These are phyloP conservation scores for Drosophila cognata DNA, from an alignment of 2,888 invertebrate species.

Conservation along the genomic window DNA sequence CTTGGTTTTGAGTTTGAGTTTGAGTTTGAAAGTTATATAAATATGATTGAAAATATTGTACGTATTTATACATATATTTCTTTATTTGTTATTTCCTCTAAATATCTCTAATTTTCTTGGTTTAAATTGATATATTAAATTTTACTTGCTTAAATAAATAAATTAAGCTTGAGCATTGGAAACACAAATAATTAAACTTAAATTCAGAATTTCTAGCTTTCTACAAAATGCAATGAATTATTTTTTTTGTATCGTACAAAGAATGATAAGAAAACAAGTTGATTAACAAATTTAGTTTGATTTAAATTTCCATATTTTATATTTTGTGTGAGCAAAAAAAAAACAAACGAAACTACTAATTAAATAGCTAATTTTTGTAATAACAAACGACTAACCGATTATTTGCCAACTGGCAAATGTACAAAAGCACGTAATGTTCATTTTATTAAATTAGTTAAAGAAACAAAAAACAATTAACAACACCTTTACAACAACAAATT, in stretches of 20 bases:
- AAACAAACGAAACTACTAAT: conserved; percentile 2
- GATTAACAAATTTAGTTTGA: conserved; percentile 5
- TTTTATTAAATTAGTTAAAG: conserved; percentile 8
- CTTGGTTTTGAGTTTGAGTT: neutral
- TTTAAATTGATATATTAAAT: neutral
- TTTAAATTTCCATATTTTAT: conserved; percentile 7
- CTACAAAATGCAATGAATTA: too few species aligned
- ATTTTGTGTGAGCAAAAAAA: conserved; percentile 14
- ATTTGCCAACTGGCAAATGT: conserved; percentile 55
- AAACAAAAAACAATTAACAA: neutral
- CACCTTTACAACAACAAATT: neutral
- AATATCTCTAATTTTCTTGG: neutral
- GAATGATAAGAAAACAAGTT: neutral
- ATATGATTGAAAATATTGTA: too few species aligned
- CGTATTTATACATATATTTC: too few species aligned
- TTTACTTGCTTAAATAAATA: neutral
- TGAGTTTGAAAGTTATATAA: too few species aligned
- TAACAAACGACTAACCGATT: conserved; percentile 48
- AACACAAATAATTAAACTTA: neutral
- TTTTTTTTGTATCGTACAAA: neutral
- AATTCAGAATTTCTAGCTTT: neutral
- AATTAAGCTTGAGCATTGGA: neutral
- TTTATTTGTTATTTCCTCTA: neutral
- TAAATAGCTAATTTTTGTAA: conserved; percentile 23
- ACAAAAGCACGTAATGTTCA: conserved; percentile 54